Base-by-base conservation (phyloP, 2,113 vertebrate genomes). In the Hemichromis elongatus region DNA sequence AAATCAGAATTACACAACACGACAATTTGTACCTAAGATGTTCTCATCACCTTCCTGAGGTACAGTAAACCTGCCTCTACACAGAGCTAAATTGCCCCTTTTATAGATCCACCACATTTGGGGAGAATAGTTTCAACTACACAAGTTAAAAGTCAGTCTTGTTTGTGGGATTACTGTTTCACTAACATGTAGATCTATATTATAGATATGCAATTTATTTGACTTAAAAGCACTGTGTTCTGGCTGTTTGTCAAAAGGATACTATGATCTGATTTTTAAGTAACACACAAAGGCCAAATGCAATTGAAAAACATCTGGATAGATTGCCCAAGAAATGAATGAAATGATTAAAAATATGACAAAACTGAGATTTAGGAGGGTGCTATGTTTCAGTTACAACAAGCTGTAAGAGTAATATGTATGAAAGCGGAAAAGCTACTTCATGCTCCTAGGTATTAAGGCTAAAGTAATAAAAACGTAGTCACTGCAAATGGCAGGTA, bases 1-100 rank as follows among this genome's bases (percentile, higher is more conserved):
- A 86, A 88, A 80, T 53, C 79, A 85, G 61, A 84, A 88, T 80
- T 81, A 85, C 57, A 90, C 57, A 77, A 68, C 56, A 85, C n/a
- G 12, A 59, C 77, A 84, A 56, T 86, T 28, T 86, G 28, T 83
- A 35, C 9, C 6, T 77, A 40, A 14, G 40, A 83, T 75, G 82
- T 82, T 86, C 70, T 56, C 45, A 86, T 84, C 73, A 77, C 57
- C 55, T 33, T 83, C 9, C 40, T 66, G 21, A 86, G 61, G 81
- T 0, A 63, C 33, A 13, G 19, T 84, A 86, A 82, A 77, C 10
- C 18, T 18, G 73, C 28, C 12, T 45, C 53, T 47, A 1, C 42
- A 81, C 35, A 28, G 3, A 57, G 12, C 28, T 53, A 45, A 79
- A 86, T 57, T 82, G 68, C 10, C 77, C 12, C 21, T 57, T 33